Base-by-base conservation (phyloP, 2,888 invertebrate species). In the Xestoiulus laeticollis region DNA sequence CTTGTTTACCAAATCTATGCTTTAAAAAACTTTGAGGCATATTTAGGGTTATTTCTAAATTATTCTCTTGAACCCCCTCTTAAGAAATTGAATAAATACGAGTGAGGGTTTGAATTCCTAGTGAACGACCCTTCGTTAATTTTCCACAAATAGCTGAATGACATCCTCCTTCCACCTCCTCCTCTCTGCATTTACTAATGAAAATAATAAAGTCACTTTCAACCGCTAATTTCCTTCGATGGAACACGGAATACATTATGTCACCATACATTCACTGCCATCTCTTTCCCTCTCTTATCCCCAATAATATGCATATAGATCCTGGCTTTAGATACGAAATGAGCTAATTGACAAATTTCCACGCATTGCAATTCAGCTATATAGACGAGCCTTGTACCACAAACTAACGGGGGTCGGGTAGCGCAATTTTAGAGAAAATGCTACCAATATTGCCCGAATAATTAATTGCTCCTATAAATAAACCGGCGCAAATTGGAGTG, bases 151-250 rank as follows among this genome's bases (percentile, higher is more conserved):
- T 68, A 68, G 68, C 68, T 68, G 68, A 68, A 22, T 68, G 68
- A 10, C 68, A 68, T 22, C n/a, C n/a, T 6, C 10, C 59, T 22
- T 59, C 59, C 59, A 6, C 12, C 68, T 8, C 68, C 68, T 68
- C 68, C 68, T 68, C 68, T 22, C 68, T 68, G 68, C 43, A 87
- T 87, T 87, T 87, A 68, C 87, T 87, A 87, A 87, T 87, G 87
- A 87, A 87, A 87, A 87, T 87, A 87, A 87, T 48, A 38, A 43
- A 48, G 44, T 87, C 48, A 87, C 33, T 87, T 43, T 87, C 78
- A 68, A 87, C 68, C 53, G 59, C 68, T 87, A 87, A 59, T 59
- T 87, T 59, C 30, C 32, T 26, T 32, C 32, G 68, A 87, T 87
- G 32, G 32, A 87, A 68, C 53, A 32, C 59, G 53, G 32, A 59